These are phyloP conservation scores for Linhomoeus sp. DNA, from an alignment of 2,888 invertebrate genomes.

Conservation along the genomic window DNA sequence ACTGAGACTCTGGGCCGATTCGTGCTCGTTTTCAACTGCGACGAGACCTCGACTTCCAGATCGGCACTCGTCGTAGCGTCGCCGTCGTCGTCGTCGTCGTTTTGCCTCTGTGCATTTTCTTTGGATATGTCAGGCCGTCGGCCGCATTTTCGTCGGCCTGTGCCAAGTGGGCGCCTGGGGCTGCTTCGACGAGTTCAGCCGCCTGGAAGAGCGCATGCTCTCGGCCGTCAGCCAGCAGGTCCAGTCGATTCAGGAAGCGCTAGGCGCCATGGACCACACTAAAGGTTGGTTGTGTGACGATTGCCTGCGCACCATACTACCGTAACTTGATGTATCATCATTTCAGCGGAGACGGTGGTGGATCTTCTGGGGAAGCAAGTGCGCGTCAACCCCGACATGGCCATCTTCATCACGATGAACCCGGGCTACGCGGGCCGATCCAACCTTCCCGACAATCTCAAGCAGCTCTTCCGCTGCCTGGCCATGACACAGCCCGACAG, in stretches of 20 bases:
- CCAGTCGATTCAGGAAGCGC: slow-evolving; percentile 80
- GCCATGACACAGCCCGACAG: slow-evolving; percentile 98
- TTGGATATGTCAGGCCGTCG: slow-evolving; percentile 53
- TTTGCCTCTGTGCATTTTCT: background rate
- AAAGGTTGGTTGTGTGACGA: background rate
- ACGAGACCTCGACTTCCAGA: slow-evolving; percentile 92
- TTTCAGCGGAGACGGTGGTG: slow-evolving; percentile 46
- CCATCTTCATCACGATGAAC: slow-evolving; percentile 99
- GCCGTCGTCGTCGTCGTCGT: background rate
- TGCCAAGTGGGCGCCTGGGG: slow-evolving; percentile 98
- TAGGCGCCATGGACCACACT: slow-evolving; percentile 16
- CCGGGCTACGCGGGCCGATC: slow-evolving; percentile 98
- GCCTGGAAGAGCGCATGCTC: slow-evolving; percentile 93
- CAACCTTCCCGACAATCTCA: slow-evolving; percentile 93
- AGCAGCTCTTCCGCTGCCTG: slow-evolving; percentile 89
- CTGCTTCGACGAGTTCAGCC: slow-evolving; percentile 98
- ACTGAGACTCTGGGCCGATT: slow-evolving; percentile 96
- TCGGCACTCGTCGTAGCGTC: background rate
- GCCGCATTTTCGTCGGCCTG: slow-evolving; percentile 91
- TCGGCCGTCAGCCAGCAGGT: slow-evolving; percentile 98
- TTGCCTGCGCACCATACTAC: slow-evolving; percentile 37
- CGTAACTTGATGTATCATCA: slow-evolving; percentile 97
- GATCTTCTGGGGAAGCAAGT: slow-evolving; percentile 91
- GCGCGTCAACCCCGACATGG: slow-evolving; percentile 90
- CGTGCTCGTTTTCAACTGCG: slow-evolving; percentile 97